Conservation (phyloP, 2,888 invertebrate species). For the Dryomyza anilis region DNA sequence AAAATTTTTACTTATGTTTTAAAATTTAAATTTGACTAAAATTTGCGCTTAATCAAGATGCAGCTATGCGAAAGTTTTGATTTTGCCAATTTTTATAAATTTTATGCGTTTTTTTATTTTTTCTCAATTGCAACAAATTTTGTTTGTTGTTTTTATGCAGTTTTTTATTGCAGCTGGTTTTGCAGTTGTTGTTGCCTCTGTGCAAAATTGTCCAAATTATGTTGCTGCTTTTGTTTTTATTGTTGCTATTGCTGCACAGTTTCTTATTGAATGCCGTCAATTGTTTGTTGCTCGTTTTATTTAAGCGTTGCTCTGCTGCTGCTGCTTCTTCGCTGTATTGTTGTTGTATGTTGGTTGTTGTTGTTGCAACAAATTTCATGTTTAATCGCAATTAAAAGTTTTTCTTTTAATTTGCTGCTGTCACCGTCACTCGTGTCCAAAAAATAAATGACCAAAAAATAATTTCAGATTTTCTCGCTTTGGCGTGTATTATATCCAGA, state of each 20-base stretch:
- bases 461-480: too few species aligned
- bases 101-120: conserved; percentile 40
- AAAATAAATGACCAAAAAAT: conserved; percentile 28
- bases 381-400: conserved; percentile 51
- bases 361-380: conserved; percentile 61
- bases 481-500: too few species aligned
- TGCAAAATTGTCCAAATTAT: neutral
- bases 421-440: too few species aligned
- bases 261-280: conserved; percentile 39
- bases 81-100: conserved; percentile 56
- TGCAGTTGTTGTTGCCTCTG: conserved; percentile 33
- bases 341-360: conserved; percentile 41
- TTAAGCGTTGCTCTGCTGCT: conserved; percentile 41
- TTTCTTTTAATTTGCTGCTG: too few species aligned
- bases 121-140: conserved; percentile 38
- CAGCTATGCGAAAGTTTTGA: conserved; percentile 59
- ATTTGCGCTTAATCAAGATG: conserved; percentile 55
- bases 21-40: conserved; percentile 32
- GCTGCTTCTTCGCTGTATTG: conserved; percentile 30
- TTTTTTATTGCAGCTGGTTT: conserved; percentile 36
- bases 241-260: conserved; percentile 33
- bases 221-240: conserved; percentile 30
- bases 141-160: conserved; percentile 46
- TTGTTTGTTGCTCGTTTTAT: conserved; percentile 42
- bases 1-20: conserved; percentile 30